A percentile compares a stretch with the other conserved stretches of the same genome.
Evolutionary conservation across 2,113 vertebrate genomes (phyloP).

Genomic region (Scomber colias): DNA sequence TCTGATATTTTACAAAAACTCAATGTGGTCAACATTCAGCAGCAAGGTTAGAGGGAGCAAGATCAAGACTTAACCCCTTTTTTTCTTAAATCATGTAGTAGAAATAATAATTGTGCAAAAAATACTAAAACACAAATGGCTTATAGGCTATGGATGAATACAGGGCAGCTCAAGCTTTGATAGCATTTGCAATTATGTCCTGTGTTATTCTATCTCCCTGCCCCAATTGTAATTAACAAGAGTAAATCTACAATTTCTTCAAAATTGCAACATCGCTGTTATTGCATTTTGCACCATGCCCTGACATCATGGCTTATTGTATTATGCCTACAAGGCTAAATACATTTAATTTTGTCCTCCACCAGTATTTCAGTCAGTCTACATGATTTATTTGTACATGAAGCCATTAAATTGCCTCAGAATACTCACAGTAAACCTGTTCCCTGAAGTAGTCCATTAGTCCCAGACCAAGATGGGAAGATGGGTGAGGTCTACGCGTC

Average conservation of each 20-base stretch:
- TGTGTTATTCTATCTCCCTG: no score
- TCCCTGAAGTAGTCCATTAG: slow-evolving; percentile 52
- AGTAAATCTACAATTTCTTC: no score
- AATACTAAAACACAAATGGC: no score
- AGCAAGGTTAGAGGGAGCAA: background rate
- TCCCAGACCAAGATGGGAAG: slow-evolving; percentile 36
- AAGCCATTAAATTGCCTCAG: no score
- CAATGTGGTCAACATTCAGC: slow-evolving; percentile 2
- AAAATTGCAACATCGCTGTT: background rate
- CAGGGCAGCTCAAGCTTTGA: no score
- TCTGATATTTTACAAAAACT: background rate
- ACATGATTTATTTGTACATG: background rate
- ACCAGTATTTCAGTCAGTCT: background rate
- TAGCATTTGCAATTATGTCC: no score
- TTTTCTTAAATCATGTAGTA: background rate
- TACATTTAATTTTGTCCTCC: background rate
- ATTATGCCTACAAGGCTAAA: background rate
- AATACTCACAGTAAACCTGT: slow-evolving; percentile 29
- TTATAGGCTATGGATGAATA: no score
- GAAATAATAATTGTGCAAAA: background rate
- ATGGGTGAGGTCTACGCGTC: slow-evolving; percentile 77
- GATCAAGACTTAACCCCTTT: no score
- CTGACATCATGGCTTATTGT: background rate
- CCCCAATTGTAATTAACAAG: no score
- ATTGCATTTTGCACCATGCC: background rate